phyloP scores from a whole-genome alignment of 2,113 vertebrate genomes.

The Anolis carolinensis region DNA sequence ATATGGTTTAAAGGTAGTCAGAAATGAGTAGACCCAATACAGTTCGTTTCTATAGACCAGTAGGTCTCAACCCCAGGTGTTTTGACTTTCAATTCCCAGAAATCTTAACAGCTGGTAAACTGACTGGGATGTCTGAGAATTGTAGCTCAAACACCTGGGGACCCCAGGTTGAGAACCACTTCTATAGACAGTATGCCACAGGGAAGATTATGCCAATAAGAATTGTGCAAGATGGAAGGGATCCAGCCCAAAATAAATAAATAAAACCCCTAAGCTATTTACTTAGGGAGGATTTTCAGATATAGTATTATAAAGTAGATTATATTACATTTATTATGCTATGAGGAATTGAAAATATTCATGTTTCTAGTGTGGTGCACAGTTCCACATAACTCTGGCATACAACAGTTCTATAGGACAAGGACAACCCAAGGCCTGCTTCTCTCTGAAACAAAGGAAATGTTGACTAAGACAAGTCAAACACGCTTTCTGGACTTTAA shows the following conservation, averaged over 20 bases:
- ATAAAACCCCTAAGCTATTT: background rate
- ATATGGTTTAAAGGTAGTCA: background rate
- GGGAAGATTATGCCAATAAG: background rate
- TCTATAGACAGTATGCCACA: conserved; percentile 7
- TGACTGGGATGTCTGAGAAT: too few species aligned
- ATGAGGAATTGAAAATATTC: background rate
- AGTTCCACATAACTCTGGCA: background rate
- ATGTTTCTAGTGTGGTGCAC: background rate
- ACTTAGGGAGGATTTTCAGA: background rate
- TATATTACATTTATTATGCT: conserved; percentile 1
- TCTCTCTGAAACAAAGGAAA: background rate
- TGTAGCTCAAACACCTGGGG: too few species aligned
- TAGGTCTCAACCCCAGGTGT: too few species aligned
- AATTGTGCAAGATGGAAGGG: background rate
- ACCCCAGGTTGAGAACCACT: too few species aligned
- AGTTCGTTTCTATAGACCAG: background rate
- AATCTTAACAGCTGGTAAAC: too few species aligned
- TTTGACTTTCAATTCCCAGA: too few species aligned
- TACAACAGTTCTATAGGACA: background rate
- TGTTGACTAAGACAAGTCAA: too few species aligned
- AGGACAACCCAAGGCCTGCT: background rate
- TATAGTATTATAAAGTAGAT: background rate
- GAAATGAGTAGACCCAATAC: conserved; percentile 10
- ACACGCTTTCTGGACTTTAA: too few species aligned
- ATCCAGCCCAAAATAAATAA: fast-evolving